Evolutionary conservation across 53 echinoderm and acorn worm genomes (phyloP), one percentile per base, ranked within the genome.

Genomic region (Temnopleurus reevesii): DNA sequence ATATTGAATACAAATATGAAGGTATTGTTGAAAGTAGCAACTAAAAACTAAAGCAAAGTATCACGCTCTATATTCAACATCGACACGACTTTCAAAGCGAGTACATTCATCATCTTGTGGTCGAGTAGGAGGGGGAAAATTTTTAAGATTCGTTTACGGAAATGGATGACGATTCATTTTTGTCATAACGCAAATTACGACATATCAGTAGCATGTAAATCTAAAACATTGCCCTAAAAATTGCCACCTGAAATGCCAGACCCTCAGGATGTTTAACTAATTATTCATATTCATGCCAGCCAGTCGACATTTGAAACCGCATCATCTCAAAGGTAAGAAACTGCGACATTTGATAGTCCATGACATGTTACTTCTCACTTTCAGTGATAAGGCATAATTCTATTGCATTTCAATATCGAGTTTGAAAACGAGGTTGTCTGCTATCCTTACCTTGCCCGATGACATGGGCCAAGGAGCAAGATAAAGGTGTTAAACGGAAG

Each of bases 121-220:
- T n/a, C n/a, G n/a, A n/a, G n/a, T n/a, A n/a, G n/a, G n/a, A n/a
- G n/a, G n/a, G n/a, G n/a, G n/a, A n/a, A n/a, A n/a, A n/a, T n/a
- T n/a, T n/a, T n/a, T n/a, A n/a, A n/a, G n/a, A n/a, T 38, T 38
- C 41, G n/a, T 4, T 38, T 38, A 38, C 38, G 71, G 4, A 71
- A 71, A 71, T 71, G 41, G n/a, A 71, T 71, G 71, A 71, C 71
- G 71, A 71, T 38, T n/a, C 36, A n/a, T 19, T 71, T 71, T 71
- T 26, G 35, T 10, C 21, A 71, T 38, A 21, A 19, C 38, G 7
- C 23, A n/a, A 8, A 71, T 38, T 19, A 71, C 71, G 36, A 41
- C 38, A 38, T 21, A 71, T 38, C 36, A 41, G 35, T 8, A 31
- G 29, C 27, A 59, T 59, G 29, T 71, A 8, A 63, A 63, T 38